Conservation (phyloP, 1,140 invertebrate species). For the Tetramorium simillimum region DNA sequence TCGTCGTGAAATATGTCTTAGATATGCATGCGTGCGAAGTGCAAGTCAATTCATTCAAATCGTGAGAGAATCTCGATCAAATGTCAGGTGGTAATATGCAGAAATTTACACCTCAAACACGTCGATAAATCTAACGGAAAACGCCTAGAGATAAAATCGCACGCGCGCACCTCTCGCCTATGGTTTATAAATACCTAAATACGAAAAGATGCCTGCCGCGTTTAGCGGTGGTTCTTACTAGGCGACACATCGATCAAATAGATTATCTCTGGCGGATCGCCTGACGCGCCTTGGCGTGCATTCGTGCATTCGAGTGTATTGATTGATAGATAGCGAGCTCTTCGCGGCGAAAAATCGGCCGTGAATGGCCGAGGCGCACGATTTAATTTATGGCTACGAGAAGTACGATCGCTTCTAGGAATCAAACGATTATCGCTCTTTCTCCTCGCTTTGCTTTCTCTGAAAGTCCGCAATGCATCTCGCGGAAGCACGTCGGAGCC, state of each 20-base stretch:
- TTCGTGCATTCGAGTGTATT: slow-evolving; percentile 12
- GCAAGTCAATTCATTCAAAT: not conserved
- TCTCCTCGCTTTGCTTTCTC: slow-evolving; percentile 24
- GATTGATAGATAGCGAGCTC: slow-evolving; percentile 38
- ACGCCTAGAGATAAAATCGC: not conserved
- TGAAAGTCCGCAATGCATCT: slow-evolving; percentile 17
- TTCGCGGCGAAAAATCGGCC: slow-evolving; percentile 11
- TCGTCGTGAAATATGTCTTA: not conserved
- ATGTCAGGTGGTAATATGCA: slow-evolving; percentile 1
- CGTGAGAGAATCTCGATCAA: not conserved
- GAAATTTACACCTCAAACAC: not conserved
- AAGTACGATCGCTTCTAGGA: slow-evolving; percentile 29
- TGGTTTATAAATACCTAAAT: not conserved
- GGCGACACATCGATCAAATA: slow-evolving; percentile 31
- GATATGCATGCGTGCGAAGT: not conserved
- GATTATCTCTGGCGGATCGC: not conserved
- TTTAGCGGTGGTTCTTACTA: not conserved
- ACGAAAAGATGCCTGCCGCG: not conserved
- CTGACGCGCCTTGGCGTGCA: not conserved
- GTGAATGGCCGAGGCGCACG: slow-evolving; percentile 5
- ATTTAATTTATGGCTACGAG: slow-evolving; percentile 38
- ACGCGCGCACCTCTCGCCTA: too few relatives aligned
- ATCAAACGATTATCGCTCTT: slow-evolving; percentile 18
- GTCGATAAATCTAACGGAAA: slow-evolving; percentile 6
- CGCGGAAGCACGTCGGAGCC: not conserved